Conservation (phyloP, 2,888 invertebrate species). For the Geophilus truncorum region DNA sequence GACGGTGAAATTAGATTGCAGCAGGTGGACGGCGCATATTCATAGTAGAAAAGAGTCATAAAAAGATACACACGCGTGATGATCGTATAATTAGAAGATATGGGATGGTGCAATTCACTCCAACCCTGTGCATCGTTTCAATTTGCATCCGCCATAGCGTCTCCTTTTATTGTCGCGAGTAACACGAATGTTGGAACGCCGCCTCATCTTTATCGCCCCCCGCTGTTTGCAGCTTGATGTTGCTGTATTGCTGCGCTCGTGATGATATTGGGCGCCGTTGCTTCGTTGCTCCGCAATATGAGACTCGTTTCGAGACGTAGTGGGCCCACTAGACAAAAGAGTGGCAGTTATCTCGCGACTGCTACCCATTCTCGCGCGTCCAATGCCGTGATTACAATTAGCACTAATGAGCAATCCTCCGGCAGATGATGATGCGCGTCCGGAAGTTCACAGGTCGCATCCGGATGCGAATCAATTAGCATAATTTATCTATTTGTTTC, state of each 20-base stretch:
- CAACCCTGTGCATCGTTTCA: neutral
- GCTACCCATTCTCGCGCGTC: neutral
- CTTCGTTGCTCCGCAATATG: neutral
- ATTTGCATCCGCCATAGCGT: constrained; percentile 15
- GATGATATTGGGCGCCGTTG: constrained; percentile 14
- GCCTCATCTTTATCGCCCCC: constrained; percentile 10
- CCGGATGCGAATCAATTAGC: constrained; percentile 15
- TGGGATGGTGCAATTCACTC: constrained; percentile 2
- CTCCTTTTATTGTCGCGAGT: constrained; percentile 6
- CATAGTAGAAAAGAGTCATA: neutral
- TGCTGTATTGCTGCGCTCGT: constrained; percentile 10
- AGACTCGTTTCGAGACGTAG: constrained; percentile 3
- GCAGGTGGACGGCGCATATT: constrained; percentile 9
- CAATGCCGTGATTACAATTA: constrained; percentile 13
- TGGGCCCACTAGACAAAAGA: neutral
- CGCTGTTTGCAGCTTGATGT: constrained; percentile 10
- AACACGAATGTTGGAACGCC: constrained; percentile 1
- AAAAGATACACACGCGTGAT: constrained; percentile 7
- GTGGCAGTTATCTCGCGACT: neutral
- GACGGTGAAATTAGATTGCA: neutral
- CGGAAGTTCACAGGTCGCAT: neutral
- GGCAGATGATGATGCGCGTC: neutral
- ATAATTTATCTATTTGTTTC: constrained; percentile 18
- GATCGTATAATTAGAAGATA: constrained; percentile 13
- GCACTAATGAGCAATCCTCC: constrained; percentile 5